Conservation (phyloP, 2,113 vertebrate species). For the Lepisosteus oculatus region DNA sequence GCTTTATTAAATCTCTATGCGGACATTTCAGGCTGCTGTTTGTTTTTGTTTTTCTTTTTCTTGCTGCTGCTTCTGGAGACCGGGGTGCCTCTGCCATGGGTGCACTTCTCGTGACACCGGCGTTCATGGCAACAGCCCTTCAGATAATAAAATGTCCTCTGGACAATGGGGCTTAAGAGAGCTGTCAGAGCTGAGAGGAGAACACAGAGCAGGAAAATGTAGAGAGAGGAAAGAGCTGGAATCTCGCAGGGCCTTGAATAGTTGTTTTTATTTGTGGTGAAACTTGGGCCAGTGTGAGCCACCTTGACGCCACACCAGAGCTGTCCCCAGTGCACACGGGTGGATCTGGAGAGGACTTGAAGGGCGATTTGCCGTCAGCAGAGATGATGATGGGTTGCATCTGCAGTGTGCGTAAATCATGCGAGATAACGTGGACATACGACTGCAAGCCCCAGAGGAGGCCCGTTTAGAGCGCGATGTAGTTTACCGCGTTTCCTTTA, state of each 20-base stretch:
- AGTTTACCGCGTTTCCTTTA: constrained; percentile 15
- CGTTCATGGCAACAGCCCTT: constrained; percentile 14
- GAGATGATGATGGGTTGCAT: constrained; percentile 29
- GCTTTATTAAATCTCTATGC: constrained; percentile 10
- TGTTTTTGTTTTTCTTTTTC: constrained; percentile 14
- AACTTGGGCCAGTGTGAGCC: too few relatives aligned
- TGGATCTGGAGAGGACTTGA: not conserved
- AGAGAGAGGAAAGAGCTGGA: constrained; percentile 11
- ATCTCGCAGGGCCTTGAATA: not conserved
- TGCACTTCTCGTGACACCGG: constrained; percentile 16
- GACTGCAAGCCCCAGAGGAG: constrained; percentile 28
- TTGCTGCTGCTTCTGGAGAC: not conserved
- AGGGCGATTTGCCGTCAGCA: constrained; percentile 11
- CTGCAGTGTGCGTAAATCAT: constrained; percentile 24
- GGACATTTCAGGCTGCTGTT: constrained; percentile 1
- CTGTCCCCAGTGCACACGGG: too few relatives aligned
- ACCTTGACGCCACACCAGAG: too few relatives aligned
- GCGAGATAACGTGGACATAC: constrained; percentile 27
- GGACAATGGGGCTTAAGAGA: constrained; percentile 21
- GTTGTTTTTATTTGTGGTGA: constrained; percentile 6
- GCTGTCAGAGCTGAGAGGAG: constrained; percentile 6
- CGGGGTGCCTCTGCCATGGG: not conserved
- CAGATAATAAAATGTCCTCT: constrained; percentile 20
- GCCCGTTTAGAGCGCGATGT: constrained; percentile 28
- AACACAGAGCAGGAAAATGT: not conserved